A percentile compares a stretch with the other conserved stretches of the same genome.
Conservation (phyloP, 2,113 vertebrate genomes). For the Alligator mississippiensis region DNA sequence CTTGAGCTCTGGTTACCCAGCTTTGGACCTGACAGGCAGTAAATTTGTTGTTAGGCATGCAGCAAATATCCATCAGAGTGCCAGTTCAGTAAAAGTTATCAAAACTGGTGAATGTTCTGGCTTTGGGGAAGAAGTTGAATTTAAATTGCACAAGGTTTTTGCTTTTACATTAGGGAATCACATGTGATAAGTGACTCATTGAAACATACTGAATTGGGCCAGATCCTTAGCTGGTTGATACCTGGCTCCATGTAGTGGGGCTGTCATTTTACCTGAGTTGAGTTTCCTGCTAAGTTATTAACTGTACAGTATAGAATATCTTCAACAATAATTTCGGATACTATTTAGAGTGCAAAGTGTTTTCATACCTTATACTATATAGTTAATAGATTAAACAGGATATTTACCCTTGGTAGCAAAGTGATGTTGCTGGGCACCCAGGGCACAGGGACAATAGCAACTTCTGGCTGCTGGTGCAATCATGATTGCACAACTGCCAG, state of each 20-base stretch:
- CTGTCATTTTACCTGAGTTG: not conserved
- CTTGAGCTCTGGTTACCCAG: not conserved
- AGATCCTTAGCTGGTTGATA: not conserved
- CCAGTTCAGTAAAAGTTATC: not conserved
- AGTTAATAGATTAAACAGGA: not conserved
- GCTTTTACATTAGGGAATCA: not conserved
- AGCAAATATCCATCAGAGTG: too few species aligned
- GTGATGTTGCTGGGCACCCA: too few species aligned
- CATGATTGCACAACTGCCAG: too few species aligned
- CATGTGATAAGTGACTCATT: not conserved
- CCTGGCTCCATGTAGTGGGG: not conserved
- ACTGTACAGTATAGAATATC: not conserved
- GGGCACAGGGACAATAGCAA: too few species aligned
- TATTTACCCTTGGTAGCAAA: not conserved
- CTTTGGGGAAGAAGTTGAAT: not conserved
- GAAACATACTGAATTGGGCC: not conserved
- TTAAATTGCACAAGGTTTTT: not conserved
- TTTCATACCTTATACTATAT: not conserved
- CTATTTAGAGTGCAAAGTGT: not conserved
- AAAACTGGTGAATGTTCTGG: accelerated
- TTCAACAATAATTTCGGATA: not conserved
- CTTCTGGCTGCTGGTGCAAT: too few species aligned
- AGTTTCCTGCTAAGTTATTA: not conserved
- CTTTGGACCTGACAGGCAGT: not conserved
- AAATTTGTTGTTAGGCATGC: not conserved